Evolutionary conservation across 2,113 vertebrate species (phyloP), one percentile per base, ranked within the genome.

Genomic region (Panthera tigris): DNA sequence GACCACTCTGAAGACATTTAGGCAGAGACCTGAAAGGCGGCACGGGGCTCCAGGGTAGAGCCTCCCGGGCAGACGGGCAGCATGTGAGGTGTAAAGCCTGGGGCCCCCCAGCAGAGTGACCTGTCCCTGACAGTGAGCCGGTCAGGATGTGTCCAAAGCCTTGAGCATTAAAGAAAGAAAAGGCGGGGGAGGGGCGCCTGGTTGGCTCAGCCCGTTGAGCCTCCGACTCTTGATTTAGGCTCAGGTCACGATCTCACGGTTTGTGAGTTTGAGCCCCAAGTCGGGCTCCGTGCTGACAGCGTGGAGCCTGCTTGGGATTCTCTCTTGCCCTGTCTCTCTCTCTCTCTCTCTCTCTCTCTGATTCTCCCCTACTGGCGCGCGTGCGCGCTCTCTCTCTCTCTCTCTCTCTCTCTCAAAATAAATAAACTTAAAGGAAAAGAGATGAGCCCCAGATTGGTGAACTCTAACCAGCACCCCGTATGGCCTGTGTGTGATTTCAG

Each of bases 401-500:
- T 45, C 45, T 45, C 45, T 45, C 45, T 45, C 45, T 45, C 45
- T 45, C 45, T 41, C 41, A 41, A 45, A 45, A 45, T 45, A 45
- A 8, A 45, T 45, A 45, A 45, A 45, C 41, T 41, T 45, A 19
- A 36, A 73, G 21, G 74, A 48, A 31, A 48, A 39, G 21, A 23
- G 23, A 6, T 1, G 31, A 45, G 31, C 13, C 33, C 13, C 5
- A 1, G 14, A 7, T 41, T 1, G 4, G 29, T 1, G 45, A 33
- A 14, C 1, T 12, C 27, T 9, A 27, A 1, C 14, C 10, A 23
- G 27, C 10, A 4, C 21, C 78, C 78, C 11, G 10, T 36, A 1
- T 9, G 48, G 78, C 31, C 61, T 39, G 4, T 61, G 12, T n/a
- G 0, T 7, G 15, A 74, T n/a, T 27, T 5, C 12, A 8, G 8